Conservation (phyloP, 2,888 invertebrate genomes). For the Tetragonisca angustula region DNA sequence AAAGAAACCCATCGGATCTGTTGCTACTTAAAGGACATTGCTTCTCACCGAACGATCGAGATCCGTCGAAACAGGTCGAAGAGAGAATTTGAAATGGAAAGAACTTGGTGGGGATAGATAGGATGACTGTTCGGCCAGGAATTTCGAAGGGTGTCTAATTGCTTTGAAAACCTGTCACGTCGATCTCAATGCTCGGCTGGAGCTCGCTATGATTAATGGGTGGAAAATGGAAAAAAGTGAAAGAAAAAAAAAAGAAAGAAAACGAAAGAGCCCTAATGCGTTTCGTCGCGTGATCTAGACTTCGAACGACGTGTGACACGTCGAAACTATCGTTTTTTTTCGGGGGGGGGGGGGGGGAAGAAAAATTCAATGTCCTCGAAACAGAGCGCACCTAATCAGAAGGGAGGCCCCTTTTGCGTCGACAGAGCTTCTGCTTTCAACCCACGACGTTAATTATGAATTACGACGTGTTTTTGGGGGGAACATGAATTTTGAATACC, state of each 20-base stretch:
- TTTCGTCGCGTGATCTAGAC: conserved; percentile 53
- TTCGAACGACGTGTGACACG: conserved; percentile 40
- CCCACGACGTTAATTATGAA: conserved; percentile 15
- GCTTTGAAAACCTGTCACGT: conserved; percentile 78
- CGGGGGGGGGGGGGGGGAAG: background rate
- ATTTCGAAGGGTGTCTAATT: conserved; percentile 77
- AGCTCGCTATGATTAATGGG: conserved; percentile 68
- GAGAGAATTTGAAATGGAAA: conserved; percentile 23
- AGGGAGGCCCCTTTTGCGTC: background rate
- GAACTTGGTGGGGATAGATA: conserved; percentile 25
- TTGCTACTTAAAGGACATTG: background rate
- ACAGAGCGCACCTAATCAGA: conserved; percentile 32
- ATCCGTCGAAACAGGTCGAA: conserved; percentile 37
- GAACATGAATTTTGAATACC: conserved; percentile 2
- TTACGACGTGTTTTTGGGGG: background rate
- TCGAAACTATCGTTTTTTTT: conserved; percentile 11
- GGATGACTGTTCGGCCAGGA: conserved; percentile 69
- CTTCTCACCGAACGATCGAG: conserved; percentile 25
- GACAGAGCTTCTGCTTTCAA: conserved; percentile 25
- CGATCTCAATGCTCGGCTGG: conserved; percentile 68
- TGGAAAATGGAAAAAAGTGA: background rate
- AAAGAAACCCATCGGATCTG: too few species aligned
- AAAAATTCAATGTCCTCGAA: conserved; percentile 35
- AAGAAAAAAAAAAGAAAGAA: conserved; percentile 39
- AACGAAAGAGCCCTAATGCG: conserved; percentile 60